Evolutionary conservation across 2,113 vertebrate species (phyloP).

Genomic region (Todiramphus chloris): DNA sequence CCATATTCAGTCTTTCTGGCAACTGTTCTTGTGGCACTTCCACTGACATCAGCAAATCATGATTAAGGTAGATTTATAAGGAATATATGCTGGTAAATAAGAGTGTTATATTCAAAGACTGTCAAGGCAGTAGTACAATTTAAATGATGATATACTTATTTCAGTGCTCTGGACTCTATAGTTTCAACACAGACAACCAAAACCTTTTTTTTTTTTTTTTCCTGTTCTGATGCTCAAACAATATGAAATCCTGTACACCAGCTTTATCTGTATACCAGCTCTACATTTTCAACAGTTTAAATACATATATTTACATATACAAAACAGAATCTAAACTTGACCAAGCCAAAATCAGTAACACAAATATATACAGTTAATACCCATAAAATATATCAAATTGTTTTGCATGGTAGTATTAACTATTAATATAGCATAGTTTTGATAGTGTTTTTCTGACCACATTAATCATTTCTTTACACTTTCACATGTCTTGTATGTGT

Average conservation of each 20-base stretch:
- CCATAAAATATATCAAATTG: not conserved
- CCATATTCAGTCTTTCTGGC: not conserved
- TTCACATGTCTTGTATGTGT: not conserved
- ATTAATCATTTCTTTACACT: not conserved
- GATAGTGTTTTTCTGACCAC: not conserved
- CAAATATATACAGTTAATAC: not conserved
- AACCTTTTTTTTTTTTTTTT: not conserved
- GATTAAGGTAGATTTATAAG: not conserved
- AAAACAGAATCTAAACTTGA: not conserved
- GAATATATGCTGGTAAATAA: not conserved
- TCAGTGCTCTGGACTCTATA: not conserved
- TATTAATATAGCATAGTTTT: not conserved
- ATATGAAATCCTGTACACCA: not conserved
- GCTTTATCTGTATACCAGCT: not conserved
- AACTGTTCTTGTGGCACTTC: not conserved
- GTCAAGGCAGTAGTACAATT: not conserved
- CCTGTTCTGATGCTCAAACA: not conserved
- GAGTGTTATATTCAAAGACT: not conserved
- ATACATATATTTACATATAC: not conserved
- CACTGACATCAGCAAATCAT: not conserved
- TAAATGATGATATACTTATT: not conserved
- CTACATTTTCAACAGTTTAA: not conserved
- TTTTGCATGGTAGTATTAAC: not conserved
- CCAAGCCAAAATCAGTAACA: not conserved
- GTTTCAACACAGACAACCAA: not conserved